These are phyloP conservation scores for Tragelaphus strepsiceros DNA, from an alignment of 2,113 vertebrate genomes.

Conservation along the genomic window DNA sequence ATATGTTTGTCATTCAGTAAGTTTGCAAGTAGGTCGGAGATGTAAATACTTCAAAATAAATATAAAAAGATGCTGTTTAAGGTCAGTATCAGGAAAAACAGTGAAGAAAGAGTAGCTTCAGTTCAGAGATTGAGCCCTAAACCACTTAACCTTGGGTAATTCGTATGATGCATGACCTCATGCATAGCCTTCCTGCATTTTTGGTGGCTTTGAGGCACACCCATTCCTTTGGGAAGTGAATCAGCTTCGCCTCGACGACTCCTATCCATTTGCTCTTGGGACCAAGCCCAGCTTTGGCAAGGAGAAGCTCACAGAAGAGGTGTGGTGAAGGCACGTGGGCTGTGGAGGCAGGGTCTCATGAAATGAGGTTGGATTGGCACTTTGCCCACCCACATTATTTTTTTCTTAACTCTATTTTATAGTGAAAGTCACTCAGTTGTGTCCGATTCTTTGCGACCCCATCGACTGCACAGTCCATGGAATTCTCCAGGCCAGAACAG, in stretches of 20 bases:
- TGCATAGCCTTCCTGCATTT: accelerated
- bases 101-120: not conserved
- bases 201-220: accelerated
- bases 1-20: not conserved
- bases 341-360: accelerated
- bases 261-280: no score
- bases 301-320: not conserved
- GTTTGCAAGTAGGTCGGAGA: not conserved
- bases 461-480: not conserved
- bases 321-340: accelerated
- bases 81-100: not conserved
- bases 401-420: not conserved
- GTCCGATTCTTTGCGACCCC: not conserved
- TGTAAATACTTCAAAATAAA: not conserved
- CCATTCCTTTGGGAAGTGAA: not conserved
- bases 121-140: not conserved
- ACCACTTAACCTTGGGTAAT: not conserved
- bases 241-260: accelerated
- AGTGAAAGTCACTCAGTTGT: not conserved
- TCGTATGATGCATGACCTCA: not conserved
- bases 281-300: not conserved
- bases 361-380: no score
- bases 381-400: not conserved
- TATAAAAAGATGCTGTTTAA: not conserved
- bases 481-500: not conserved